These are phyloP conservation scores for Paramormyrops hopkinsi DNA, from an alignment of 2,797 vertebrate genomes.

Conservation along the genomic window DNA sequence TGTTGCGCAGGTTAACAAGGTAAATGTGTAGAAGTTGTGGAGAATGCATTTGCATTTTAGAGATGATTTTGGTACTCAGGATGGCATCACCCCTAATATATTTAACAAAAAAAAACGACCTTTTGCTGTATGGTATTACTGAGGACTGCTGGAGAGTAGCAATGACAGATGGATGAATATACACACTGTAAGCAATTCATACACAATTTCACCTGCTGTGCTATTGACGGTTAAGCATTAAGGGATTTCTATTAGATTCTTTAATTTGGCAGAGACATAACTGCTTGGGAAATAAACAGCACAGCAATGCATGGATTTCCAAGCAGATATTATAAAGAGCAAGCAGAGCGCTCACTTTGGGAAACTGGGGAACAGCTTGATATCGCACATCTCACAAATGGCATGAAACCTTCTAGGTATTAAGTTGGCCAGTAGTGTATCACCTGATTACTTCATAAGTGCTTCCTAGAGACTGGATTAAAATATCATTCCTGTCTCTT, in stretches of 20 bases:
- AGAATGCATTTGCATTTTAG: not conserved
- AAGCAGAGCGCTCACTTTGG: not conserved
- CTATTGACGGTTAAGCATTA: not conserved
- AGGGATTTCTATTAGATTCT: not conserved
- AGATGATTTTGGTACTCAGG: not conserved
- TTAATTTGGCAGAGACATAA: not conserved
- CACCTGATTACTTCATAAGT: not conserved
- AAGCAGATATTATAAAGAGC: not conserved
- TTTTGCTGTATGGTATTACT: not conserved
- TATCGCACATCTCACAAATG: not conserved
- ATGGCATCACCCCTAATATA: not conserved
- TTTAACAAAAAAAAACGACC: not conserved
- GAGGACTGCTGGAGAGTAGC: not conserved
- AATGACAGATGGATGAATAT: not conserved
- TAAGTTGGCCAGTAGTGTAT: not conserved
- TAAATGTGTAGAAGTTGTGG: not conserved
- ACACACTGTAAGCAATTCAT: not conserved
- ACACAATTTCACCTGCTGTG: slow-evolving; percentile 1
- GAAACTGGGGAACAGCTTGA: not conserved
- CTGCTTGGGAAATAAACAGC: not conserved
- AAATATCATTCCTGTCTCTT: not conserved
- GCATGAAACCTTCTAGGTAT: not conserved
- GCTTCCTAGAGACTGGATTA: not conserved
- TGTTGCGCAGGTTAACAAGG: not conserved
- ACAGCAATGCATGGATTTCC: not conserved